Percentiles rank a stretch among this genome's conserved stretches.
Conservation (phyloP, 1,140 invertebrate genomes). For the Panulirus ornatus region DNA sequence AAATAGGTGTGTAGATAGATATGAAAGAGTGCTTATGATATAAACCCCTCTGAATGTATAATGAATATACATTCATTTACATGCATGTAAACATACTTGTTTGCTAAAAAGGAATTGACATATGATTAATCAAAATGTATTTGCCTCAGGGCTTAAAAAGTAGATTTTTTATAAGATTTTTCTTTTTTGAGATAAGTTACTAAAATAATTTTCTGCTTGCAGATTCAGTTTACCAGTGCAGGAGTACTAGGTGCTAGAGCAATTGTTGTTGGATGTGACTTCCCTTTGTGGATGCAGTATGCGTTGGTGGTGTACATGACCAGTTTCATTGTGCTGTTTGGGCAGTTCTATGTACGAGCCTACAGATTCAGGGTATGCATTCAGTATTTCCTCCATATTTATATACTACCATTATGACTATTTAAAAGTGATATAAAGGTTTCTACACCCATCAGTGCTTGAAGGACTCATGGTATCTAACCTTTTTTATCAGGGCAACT, state of each 20-base stretch:
- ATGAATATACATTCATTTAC: no score
- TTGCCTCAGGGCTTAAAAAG: no score
- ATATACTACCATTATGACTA: background rate
- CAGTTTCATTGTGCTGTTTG: constrained; percentile 93
- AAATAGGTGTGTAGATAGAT: no score
- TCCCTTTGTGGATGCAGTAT: constrained; percentile 96
- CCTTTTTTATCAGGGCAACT: background rate
- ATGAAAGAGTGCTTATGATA: no score
- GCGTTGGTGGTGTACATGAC: constrained; percentile 94
- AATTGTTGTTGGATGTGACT: constrained; percentile 89
- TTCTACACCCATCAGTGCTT: background rate
- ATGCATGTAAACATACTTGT: no score
- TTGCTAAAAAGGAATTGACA: background rate
- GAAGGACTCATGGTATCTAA: background rate
- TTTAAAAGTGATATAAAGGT: background rate
- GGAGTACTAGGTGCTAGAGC: constrained; percentile 90
- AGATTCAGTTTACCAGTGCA: constrained; percentile 92
- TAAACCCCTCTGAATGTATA: no score
- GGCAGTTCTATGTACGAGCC: constrained; percentile 92
- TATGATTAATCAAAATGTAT: no score
- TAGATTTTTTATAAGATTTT: no score
- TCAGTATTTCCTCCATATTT: background rate
- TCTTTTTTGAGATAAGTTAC: no score
- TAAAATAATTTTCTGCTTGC: constrained; percentile 75
- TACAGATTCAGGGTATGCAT: constrained; percentile 81